Percentiles rank a stretch among this genome's conserved stretches.
phyloP scores from a whole-genome alignment of 37 sponge, comb jelly and placozoan genomes.

The Chondrosia reniformis region DNA sequence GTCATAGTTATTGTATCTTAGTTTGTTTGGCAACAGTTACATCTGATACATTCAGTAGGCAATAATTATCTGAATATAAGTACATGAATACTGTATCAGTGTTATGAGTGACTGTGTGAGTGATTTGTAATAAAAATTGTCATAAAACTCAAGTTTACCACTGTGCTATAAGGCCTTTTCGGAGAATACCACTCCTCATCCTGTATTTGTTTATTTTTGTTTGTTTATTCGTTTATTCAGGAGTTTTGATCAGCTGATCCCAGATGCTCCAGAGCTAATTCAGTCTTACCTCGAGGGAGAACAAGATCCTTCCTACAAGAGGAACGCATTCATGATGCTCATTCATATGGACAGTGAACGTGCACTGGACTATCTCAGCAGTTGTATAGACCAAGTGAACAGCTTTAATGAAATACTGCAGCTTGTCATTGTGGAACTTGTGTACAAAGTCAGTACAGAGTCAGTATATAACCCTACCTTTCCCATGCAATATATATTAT shows the following conservation, averaged over 20 bases:
- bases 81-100: too few species aligned
- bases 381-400: conserved; percentile 95
- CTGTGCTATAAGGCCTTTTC: too few species aligned
- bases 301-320: conserved; percentile 95
- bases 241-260: conserved; percentile 89
- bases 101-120: too few species aligned
- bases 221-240: conserved; percentile 21
- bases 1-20: too few species aligned
- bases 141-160: too few species aligned
- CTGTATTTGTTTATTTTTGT: neutral
- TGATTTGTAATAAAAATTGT: too few species aligned
- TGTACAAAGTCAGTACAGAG: conserved; percentile 83
- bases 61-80: too few species aligned
- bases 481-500: too few species aligned
- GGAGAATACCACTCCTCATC: too few species aligned
- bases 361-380: conserved; percentile 91
- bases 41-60: too few species aligned
- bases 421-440: conserved; percentile 98
- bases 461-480: neutral
- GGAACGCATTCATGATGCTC: conserved; percentile 99
- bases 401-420: conserved; percentile 97
- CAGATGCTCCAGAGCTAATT: conserved; percentile 98
- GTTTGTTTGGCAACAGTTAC: too few species aligned
- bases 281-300: conserved; percentile 92
- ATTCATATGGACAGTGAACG: conserved; percentile 96